Evolutionary conservation across 2,113 vertebrate genomes (phyloP), one percentile per base, ranked within the genome.

Genomic region (Periophthalmus modestus): DNA sequence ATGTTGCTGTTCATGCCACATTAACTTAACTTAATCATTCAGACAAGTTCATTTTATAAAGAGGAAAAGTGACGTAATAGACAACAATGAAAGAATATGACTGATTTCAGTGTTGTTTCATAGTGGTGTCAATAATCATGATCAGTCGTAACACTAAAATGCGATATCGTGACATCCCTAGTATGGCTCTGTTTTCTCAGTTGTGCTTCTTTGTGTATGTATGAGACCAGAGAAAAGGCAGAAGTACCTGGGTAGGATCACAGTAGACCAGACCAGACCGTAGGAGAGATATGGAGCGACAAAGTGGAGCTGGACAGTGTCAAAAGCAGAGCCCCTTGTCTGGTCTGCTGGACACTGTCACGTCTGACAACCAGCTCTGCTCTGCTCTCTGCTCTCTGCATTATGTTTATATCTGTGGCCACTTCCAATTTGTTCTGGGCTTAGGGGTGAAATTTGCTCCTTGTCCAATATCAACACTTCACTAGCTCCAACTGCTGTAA

Each of bases 301-400:
- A 69, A 79, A 81, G 82, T 85, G 88, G 21, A 33, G 74, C 89
- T 90, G 87, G 82, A 74, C 78, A 88, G 88, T 73, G 82, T 92
- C 86, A 91, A 80, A 85, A 23, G 57, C 87, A 88, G 88, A 89
- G 87, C 88, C 85, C 80, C 73, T 83, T 43, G 86, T 82, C 82
- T 90, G 89, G 75, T 78, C 70, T 70, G 75, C 93, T 94, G 93
- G 88, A 90, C 80, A 89, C 77, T 82, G 85, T 94, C 91, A 92
- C 39, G 1, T 71, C 76, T 93, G 92, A 93, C 91, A 92, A 85
- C 82, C 76, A 77, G 55, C 79, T 2, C 52, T 55, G 52, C 19
- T 46, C 71, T 83, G 73, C 52, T 72, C 19, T 46, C 71, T 83
- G 73, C 52, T 72, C 19, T 67, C 69, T 21, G 43, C 21, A 57